phyloP scores from a whole-genome alignment of 92 coral and sea anemone species.

The Phymanthus crucifer region DNA sequence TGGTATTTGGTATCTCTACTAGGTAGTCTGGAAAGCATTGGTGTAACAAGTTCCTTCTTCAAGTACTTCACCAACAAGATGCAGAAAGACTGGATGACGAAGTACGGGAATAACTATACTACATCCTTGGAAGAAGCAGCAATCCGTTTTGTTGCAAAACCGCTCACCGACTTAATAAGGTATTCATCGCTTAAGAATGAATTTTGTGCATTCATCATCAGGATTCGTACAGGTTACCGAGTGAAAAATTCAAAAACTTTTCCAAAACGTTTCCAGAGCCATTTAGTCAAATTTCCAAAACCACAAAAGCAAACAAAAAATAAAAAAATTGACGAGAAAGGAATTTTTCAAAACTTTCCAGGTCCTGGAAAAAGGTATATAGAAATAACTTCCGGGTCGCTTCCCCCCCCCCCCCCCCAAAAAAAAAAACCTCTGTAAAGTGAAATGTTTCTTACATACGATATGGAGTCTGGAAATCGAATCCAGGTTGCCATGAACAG shows the following conservation, averaged over 20 bases:
- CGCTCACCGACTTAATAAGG: slow-evolving; percentile 66
- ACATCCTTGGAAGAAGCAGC: slow-evolving; percentile 64
- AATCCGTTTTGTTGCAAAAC: slow-evolving; percentile 62
- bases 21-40: neutral
- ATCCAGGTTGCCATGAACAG: too few relatives aligned
- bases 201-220: neutral
- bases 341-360: too few relatives aligned
- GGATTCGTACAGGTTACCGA: neutral
- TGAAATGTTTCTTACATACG: neutral
- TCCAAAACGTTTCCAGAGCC: too few relatives aligned
- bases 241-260: neutral
- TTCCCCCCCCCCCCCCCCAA: too few relatives aligned
- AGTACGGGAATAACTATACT: slow-evolving; percentile 50
- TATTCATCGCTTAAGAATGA: neutral
- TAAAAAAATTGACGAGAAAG: too few relatives aligned
- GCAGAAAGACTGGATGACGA: slow-evolving; percentile 59
- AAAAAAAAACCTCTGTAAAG: too few relatives aligned
- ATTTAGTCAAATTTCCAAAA: too few relatives aligned
- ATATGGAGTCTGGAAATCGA: too few relatives aligned
- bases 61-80: slow-evolving; percentile 39
- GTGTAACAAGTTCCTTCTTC: slow-evolving; percentile 18
- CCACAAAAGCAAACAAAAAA: too few relatives aligned
- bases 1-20: neutral
- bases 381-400: too few relatives aligned
- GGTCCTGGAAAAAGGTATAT: too few relatives aligned